Percentiles rank a stretch among this genome's conserved stretches.
Evolutionary conservation across 2,888 invertebrate genomes (phyloP).

Genomic region (Temnothorax rugatulus): DNA sequence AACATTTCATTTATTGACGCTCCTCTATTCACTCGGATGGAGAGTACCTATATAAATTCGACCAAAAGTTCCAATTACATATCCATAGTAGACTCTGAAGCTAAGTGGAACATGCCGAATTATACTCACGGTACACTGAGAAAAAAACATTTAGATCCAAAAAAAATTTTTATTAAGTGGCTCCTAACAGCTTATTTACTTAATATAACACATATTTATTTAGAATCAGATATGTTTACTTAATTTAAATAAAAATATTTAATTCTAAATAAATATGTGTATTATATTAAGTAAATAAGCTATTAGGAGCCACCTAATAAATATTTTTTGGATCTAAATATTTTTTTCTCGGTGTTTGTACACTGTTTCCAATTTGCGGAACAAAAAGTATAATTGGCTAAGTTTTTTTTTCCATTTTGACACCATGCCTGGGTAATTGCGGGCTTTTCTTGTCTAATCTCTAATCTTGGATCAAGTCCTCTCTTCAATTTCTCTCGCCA

Average conservation of each 20-base stretch:
- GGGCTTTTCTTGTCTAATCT: constrained; percentile 10
- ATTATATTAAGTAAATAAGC: too few species aligned
- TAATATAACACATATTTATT: too few species aligned
- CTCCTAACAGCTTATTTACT: too few species aligned
- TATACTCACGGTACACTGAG: neutral
- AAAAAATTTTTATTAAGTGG: too few species aligned
- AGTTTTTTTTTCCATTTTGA: neutral
- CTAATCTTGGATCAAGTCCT: constrained; percentile 33
- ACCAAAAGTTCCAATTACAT: constrained; percentile 17
- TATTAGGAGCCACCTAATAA: too few species aligned
- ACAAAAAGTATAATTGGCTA: constrained; percentile 19
- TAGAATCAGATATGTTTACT: too few species aligned
- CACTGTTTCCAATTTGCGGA: neutral
- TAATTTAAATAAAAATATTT: too few species aligned
- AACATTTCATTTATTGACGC: neutral
- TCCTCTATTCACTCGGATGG: neutral
- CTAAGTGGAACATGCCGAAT: neutral
- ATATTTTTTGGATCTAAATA: too few species aligned
- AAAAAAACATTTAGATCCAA: too few species aligned
- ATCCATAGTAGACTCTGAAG: neutral
- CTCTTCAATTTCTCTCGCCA: constrained; percentile 1
- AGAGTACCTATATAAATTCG: neutral
- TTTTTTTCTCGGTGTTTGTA: too few species aligned
- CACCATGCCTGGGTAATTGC: constrained; percentile 2
- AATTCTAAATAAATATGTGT: too few species aligned